Conservation (phyloP, 2,797 vertebrate species). For the Heteromormyrus szaboi region DNA sequence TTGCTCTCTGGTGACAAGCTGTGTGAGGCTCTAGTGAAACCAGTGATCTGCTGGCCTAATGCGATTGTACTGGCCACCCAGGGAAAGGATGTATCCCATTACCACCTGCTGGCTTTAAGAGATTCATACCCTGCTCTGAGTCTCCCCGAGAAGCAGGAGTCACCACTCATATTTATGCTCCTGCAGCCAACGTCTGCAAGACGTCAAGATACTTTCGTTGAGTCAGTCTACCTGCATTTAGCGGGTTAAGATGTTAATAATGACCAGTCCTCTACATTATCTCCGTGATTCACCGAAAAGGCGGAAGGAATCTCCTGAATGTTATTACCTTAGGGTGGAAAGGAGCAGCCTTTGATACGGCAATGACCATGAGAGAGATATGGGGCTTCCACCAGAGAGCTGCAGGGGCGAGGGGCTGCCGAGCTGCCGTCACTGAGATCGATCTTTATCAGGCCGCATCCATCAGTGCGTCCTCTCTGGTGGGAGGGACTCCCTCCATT, state of each 20-base stretch:
- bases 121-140: not conserved
- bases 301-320: not conserved
- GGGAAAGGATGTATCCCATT: constrained; percentile 49
- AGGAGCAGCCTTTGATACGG: constrained; percentile 1
- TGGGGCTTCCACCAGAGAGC: not conserved
- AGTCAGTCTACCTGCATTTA: constrained; percentile 9
- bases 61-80: constrained; percentile 20
- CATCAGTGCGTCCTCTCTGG: constrained; percentile 8
- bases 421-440: constrained; percentile 4
- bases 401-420: not conserved
- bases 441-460: constrained; percentile 21
- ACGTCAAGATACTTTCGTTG: constrained; percentile 9
- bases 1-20: not conserved
- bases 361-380: constrained; percentile 14
- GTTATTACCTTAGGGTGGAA: constrained; percentile 7
- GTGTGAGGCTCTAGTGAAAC: constrained; percentile 32
- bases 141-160: not conserved
- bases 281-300: constrained; percentile 16
- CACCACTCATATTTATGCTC: not conserved
- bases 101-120: constrained; percentile 42
- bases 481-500: not conserved
- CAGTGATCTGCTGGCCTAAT: constrained; percentile 38
- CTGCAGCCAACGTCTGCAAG: not conserved
- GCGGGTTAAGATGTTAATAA: constrained; percentile 14
- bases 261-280: not conserved